Evolutionary conservation across 2,888 invertebrate species (phyloP), one percentile per base, ranked within the genome.

Genomic region (Ryuthela nishihirai): DNA sequence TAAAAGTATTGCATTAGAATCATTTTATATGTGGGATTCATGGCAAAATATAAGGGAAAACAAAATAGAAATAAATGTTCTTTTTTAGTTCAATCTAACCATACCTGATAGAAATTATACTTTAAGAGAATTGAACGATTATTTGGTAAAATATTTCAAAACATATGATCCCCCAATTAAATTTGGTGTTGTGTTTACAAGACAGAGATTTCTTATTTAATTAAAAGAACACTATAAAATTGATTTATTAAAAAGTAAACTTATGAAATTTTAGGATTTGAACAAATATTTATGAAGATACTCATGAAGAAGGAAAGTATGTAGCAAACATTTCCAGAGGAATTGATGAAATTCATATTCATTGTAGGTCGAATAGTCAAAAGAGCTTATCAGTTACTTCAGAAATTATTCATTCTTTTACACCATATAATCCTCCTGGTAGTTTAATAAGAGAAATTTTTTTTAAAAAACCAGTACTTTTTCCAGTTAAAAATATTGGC

Each of bases 241-340:
- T 3, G 40, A 48, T 40, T 48, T 48, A 40, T 24, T 9, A 7
- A 2, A 9, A 7, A 23, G 32, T 23, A 5, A 41, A 17, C 17
- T 48, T 4, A 15, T 24, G 32, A 40, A 48, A 34, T n/a, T 48
- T 23, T 29, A 40, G 24, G 40, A 24, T 34, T 48, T 48, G 21
- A 24, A 34, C 23, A n/a, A n/a, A n/a, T n/a, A n/a, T n/a, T n/a
- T n/a, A n/a, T n/a, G n/a, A n/a, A n/a, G n/a, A n/a, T n/a, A n/a
- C n/a, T n/a, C n/a, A n/a, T n/a, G n/a, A n/a, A n/a, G n/a, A n/a
- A n/a, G n/a, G n/a, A n/a, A n/a, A n/a, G n/a, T n/a, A n/a, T n/a
- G n/a, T n/a, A n/a, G n/a, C n/a, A n/a, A n/a, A n/a, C n/a, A n/a
- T n/a, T n/a, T n/a, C n/a, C n/a, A n/a, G n/a, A n/a, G n/a, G n/a